Conservation (phyloP, 1,140 invertebrate species). For the Bombus confusus region DNA sequence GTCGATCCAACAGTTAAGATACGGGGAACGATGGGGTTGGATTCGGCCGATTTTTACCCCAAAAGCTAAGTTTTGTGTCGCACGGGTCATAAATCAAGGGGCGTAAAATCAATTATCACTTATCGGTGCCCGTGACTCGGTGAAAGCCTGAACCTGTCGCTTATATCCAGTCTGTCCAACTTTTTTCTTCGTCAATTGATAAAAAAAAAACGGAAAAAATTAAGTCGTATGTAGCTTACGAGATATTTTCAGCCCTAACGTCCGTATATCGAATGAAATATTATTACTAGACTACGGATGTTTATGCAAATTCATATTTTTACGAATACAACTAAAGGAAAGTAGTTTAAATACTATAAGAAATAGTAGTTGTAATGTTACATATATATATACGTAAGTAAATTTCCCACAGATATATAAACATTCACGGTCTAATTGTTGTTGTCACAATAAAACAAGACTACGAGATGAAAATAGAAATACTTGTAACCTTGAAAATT, state of each 20-base stretch:
- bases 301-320: background rate
- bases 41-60: slow-evolving; percentile 73
- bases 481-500: background rate
- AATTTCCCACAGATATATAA: no score
- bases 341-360: no score
- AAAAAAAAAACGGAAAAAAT: background rate
- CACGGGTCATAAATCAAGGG: slow-evolving; percentile 78
- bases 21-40: slow-evolving; percentile 72
- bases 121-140: slow-evolving; percentile 68
- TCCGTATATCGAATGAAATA: background rate
- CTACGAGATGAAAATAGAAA: background rate
- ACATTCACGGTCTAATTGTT: no score
- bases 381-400: no score
- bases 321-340: no score
- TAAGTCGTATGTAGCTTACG: background rate
- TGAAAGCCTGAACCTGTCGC: slow-evolving; percentile 69
- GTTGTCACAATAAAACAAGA: no score
- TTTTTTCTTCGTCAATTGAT: background rate
- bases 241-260: background rate
- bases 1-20: slow-evolving; percentile 58
- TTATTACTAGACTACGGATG: background rate
- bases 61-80: slow-evolving; percentile 70
- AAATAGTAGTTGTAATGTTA: no score
- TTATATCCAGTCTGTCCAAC: background rate
- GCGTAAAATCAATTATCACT: slow-evolving; percentile 82